Evolutionary conservation across 1,140 invertebrate genomes (phyloP), one percentile per base, ranked within the genome.

Genomic region (Papilio glaucus): DNA sequence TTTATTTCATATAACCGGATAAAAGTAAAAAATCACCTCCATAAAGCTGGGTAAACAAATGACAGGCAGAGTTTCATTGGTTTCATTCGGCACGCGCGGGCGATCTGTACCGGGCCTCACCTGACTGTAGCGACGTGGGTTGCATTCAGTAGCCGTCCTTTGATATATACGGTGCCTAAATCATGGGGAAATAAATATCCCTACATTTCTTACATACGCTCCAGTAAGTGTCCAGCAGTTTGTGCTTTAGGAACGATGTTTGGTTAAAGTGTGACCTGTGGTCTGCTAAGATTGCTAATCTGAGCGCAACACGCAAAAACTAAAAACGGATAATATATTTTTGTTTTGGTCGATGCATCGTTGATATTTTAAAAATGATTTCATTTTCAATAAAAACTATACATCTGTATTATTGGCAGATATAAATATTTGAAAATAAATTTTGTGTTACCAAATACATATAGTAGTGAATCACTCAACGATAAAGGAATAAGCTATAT

Each of bases 21-120:
- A 39, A 65, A 42, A 41, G 21, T 15, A 39, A 67, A 8, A 45
- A 67, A 26, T 13, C 13, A 42, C 21, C 38, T 26, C 63, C 21
- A 26, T 67, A 29, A 45, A 45, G 63, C 38, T 24, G 63, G 63
- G 45, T 45, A 42, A 67, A 67, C 39, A 29, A n/a, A 24, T 15
- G 63, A 45, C 33, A 63, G 9, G 33, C n/a, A 12, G 13, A 39
- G 7, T 29, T n/a, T n/a, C 24, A 45, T 67, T 45, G 38, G 18
- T 45, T 67, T 8, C 9, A 39, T 63, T 42, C 63, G 39, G 63
- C 63, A 67, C 63, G 63, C 39, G 63, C 63, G 33, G 63, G 4
- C 63, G 39, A 67, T 67, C 63, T 42, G 39, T 67, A 67, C 21
- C 39, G 61, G 39, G 61, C 33, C 63, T 67, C 63, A 67, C 63